These are phyloP conservation scores for Pecten maximus DNA, from an alignment of 2,888 invertebrate species.

Conservation along the genomic window DNA sequence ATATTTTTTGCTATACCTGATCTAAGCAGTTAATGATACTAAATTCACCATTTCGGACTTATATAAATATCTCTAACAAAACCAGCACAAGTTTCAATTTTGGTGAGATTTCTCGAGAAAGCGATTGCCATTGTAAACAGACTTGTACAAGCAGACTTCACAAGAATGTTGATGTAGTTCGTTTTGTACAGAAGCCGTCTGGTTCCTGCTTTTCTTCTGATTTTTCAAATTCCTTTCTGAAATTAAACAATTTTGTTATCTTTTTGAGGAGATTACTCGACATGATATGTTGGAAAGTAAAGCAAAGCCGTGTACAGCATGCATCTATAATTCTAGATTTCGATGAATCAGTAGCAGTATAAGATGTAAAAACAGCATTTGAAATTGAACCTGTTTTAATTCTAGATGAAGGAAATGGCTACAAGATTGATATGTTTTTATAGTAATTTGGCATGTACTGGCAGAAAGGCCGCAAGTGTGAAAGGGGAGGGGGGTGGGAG, in stretches of 20 bases:
- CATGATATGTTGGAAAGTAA: not conserved
- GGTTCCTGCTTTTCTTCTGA: not conserved
- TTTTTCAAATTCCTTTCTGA: constrained; percentile 12
- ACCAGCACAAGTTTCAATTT: not conserved
- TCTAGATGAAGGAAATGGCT: not conserved
- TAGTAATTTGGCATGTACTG: constrained; percentile 7
- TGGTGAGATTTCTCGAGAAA: not conserved
- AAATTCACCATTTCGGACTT: not conserved
- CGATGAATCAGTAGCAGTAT: not conserved
- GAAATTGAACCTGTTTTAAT: not conserved
- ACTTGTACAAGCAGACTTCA: not conserved
- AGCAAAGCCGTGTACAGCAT: not conserved
- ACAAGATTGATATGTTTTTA: constrained; percentile 8
- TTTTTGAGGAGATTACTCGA: not conserved
- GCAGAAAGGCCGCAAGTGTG: not conserved
- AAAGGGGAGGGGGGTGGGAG: not conserved
- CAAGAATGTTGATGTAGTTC: not conserved
- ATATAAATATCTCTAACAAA: not conserved
- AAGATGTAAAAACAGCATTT: not conserved
- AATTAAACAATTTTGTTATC: constrained; percentile 15
- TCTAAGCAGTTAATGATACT: no score
- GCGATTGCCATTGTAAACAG: not conserved
- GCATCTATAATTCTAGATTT: constrained; percentile 8
- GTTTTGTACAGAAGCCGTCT: not conserved
- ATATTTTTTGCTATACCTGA: no score